Conservation (phyloP, 2,888 invertebrate species). For the Parasteatoda lunata region DNA sequence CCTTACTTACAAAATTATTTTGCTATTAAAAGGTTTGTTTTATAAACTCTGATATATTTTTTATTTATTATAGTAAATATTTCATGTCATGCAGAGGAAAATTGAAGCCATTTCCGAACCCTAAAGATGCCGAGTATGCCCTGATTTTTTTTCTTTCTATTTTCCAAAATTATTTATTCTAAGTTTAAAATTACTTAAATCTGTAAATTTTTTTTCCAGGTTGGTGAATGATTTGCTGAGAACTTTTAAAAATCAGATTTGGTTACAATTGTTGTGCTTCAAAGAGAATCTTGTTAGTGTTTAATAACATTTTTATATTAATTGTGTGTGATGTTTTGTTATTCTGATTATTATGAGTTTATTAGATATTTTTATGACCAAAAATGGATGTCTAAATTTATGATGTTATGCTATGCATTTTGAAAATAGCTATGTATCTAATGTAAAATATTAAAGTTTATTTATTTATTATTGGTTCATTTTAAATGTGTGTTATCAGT, state of each 20-base stretch:
- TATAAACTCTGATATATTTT: too few relatives aligned
- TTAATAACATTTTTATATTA: neutral
- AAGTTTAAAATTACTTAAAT: neutral
- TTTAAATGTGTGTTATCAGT: too few relatives aligned
- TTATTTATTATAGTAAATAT: conserved; percentile 77
- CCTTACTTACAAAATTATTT: too few relatives aligned
- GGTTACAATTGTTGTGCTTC: conserved; percentile 75
- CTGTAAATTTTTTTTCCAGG: conserved; percentile 70
- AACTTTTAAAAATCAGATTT: conserved; percentile 74
- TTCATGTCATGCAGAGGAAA: conserved; percentile 82
- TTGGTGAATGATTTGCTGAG: conserved; percentile 73
- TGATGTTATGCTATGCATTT: too few relatives aligned
- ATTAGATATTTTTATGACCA: too few relatives aligned
- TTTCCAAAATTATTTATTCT: neutral
- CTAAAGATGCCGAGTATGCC: conserved; percentile 73
- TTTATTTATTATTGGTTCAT: too few relatives aligned
- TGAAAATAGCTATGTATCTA: too few relatives aligned
- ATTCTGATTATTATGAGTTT: too few relatives aligned
- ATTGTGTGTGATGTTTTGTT: too few relatives aligned
- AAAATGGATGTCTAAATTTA: too few relatives aligned
- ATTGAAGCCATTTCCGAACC: conserved; percentile 71
- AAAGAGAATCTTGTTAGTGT: conserved; percentile 70
- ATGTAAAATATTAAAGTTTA: too few relatives aligned
- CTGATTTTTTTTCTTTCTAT: neutral
- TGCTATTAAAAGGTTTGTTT: too few relatives aligned